Evolutionary conservation across 2,888 invertebrate species (phyloP).

Genomic region (Timandra comae): DNA sequence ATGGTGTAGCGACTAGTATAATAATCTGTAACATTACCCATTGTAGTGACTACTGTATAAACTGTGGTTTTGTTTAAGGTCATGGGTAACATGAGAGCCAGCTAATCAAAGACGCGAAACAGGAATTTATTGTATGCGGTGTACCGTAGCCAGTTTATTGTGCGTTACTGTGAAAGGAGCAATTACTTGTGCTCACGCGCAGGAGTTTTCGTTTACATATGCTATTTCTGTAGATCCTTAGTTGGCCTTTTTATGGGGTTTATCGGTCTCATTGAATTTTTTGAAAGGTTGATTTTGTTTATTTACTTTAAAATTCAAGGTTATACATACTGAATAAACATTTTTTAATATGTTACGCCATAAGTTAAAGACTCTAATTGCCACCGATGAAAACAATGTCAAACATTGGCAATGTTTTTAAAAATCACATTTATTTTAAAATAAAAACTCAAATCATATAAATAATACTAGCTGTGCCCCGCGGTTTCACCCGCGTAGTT

Average conservation of each 20-base stretch:
- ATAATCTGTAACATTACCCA: conserved; percentile 18
- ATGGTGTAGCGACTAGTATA: conserved; percentile 32
- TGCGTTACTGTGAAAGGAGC: conserved; percentile 62
- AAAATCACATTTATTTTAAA: too few relatives aligned
- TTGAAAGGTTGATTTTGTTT: too few relatives aligned
- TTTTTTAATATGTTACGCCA: too few relatives aligned
- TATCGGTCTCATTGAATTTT: neutral
- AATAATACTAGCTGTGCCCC: too few relatives aligned
- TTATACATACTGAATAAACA: too few relatives aligned
- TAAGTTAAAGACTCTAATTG: too few relatives aligned
- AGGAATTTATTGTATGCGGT: conserved; percentile 69
- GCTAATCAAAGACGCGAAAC: conserved; percentile 73
- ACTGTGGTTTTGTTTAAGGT: conserved; percentile 22
- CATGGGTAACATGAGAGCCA: conserved; percentile 60
- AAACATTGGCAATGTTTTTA: too few relatives aligned
- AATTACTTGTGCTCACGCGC: conserved; percentile 53
- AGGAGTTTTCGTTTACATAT: neutral
- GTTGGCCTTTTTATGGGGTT: neutral
- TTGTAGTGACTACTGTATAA: conserved; percentile 29
- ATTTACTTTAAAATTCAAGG: too few relatives aligned
- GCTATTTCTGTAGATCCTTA: neutral
- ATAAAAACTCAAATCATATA: too few relatives aligned
- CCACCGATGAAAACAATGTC: too few relatives aligned
- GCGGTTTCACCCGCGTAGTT: too few relatives aligned
- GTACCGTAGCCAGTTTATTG: conserved; percentile 68